phyloP scores from a whole-genome alignment of 2,113 vertebrate genomes.

The Chrysochloris asiatica region DNA sequence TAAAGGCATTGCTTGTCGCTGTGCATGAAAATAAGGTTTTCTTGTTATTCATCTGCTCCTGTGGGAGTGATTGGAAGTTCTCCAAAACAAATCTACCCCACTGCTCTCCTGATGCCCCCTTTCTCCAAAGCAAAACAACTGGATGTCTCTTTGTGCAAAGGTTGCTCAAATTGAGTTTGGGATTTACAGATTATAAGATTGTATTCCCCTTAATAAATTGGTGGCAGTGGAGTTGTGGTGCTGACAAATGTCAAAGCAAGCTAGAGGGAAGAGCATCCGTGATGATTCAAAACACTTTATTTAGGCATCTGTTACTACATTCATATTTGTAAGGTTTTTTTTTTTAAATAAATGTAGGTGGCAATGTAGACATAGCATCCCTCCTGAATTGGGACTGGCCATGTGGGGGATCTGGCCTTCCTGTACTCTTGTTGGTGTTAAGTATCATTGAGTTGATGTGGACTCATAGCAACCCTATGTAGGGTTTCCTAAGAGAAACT shows the following conservation, averaged over 20 bases:
- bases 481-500: no score
- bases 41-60: neutral
- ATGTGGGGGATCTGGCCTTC: neutral
- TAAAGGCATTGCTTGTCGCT: neutral
- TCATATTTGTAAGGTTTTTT: no score
- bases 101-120: accelerated
- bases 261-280: neutral
- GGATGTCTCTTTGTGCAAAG: neutral
- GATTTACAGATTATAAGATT: neutral
- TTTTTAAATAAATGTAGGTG: neutral
- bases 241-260: neutral
- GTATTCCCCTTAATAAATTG: neutral
- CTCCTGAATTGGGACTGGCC: neutral
- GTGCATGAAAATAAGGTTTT: neutral
- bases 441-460: no score
- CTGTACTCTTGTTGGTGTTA: no score
- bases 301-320: neutral
- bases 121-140: neutral
- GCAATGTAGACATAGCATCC: neutral
- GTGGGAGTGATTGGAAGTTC: neutral
- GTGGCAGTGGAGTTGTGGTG: neutral
- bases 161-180: neutral
- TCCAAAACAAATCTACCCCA: neutral
- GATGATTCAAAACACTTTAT: neutral
- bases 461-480: no score